Percentiles rank a stretch among this genome's conserved stretches.
Conservation (phyloP, 2,888 invertebrate genomes). For the Harpagoxenus sublaevis region DNA sequence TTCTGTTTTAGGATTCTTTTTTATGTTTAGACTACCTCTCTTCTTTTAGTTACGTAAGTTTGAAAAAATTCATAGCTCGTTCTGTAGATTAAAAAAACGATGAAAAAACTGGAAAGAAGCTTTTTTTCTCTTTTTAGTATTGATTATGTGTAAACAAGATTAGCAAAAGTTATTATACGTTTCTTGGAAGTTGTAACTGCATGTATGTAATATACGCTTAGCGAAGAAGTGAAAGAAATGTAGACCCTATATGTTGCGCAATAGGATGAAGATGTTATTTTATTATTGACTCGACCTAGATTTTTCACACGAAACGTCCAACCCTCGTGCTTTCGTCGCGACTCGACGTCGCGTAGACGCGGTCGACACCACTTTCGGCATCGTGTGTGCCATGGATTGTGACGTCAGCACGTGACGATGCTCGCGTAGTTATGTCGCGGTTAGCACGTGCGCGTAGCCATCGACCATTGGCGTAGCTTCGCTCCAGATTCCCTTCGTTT, state of each 20-base stretch:
- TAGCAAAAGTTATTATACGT: neutral
- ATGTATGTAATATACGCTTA: neutral
- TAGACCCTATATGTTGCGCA: neutral
- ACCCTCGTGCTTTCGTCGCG: constrained; percentile 15
- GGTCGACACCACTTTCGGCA: constrained; percentile 30
- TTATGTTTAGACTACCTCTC: neutral
- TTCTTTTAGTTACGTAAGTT: neutral
- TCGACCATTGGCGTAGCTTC: constrained; percentile 49
- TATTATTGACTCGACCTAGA: constrained; percentile 36
- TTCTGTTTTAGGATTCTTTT: constrained; percentile 3
- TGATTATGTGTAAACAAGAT: neutral
- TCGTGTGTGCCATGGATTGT: constrained; percentile 26
- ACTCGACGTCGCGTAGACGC: constrained; percentile 24
- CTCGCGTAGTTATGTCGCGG: constrained; percentile 51
- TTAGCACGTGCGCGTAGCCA: constrained; percentile 48
- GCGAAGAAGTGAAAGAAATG: neutral
- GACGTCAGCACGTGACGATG: constrained; percentile 43
- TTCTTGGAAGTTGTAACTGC: neutral
- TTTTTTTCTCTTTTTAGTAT: neutral
- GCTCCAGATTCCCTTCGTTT: neutral
- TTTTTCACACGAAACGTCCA: constrained; percentile 35
- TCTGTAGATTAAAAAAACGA: neutral
- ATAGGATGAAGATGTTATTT: constrained; percentile 19
- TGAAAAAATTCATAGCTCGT: neutral
- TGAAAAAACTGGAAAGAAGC: neutral